phyloP scores from a whole-genome alignment of 2,797 vertebrate species.

The Gallirallus australis region DNA sequence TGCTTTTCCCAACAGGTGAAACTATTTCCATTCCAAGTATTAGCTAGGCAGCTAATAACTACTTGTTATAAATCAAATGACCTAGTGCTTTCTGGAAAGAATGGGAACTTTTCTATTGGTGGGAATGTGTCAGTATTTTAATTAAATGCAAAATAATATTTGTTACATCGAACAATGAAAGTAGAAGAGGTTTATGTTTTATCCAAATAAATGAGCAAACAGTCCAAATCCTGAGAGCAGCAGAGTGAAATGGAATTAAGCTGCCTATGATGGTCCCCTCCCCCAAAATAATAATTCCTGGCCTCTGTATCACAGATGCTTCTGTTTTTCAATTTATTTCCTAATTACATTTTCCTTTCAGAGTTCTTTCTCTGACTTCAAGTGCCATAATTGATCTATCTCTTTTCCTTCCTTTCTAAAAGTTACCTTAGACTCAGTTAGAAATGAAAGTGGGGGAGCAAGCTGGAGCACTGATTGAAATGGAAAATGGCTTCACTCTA shows the following conservation, averaged over 20 bases:
- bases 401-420: constrained; percentile 13
- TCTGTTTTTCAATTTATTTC: constrained; percentile 59
- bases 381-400: constrained; percentile 47
- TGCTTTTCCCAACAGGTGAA: neutral
- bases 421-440: constrained; percentile 18
- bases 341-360: constrained; percentile 63
- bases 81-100: neutral
- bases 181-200: constrained; percentile 10
- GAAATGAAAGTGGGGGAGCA: neutral
- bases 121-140: constrained; percentile 11
- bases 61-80: neutral
- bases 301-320: constrained; percentile 44
- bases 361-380: constrained; percentile 18
- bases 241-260: constrained; percentile 54
- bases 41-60: neutral
- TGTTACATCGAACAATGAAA: constrained; percentile 13
- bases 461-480: neutral
- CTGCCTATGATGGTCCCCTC: constrained; percentile 3
- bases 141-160: constrained; percentile 55
- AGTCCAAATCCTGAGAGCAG: constrained; percentile 35
- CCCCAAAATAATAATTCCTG: constrained; percentile 42
- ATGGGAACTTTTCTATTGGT: neutral
- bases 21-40: neutral
- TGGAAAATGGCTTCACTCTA: neutral
- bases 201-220: constrained; percentile 53